These are phyloP conservation scores for Phocoena phocoena DNA, from an alignment of 2,113 vertebrate genomes.

Conservation along the genomic window DNA sequence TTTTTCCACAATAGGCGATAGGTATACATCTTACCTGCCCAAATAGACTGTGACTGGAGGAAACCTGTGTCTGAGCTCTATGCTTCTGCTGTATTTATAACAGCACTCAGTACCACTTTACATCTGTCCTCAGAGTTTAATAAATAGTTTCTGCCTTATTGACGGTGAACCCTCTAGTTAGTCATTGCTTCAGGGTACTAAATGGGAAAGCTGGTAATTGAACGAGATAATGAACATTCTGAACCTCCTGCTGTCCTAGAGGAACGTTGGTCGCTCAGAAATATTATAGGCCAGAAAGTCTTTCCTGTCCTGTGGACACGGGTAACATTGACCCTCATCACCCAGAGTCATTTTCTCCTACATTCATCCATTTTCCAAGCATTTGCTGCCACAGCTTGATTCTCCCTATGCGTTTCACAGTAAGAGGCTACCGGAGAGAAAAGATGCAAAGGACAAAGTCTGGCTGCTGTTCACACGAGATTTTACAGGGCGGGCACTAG, in stretches of 20 bases:
- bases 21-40: background rate
- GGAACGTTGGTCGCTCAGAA: constrained; percentile 30
- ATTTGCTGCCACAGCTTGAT: background rate
- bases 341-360: background rate
- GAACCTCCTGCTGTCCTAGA: background rate
- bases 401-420: background rate
- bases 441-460: background rate
- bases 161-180: background rate
- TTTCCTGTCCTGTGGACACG: background rate
- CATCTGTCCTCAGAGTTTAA: constrained; percentile 8
- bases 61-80: accelerated
- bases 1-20: background rate
- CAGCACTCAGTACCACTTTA: background rate
- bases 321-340: background rate
- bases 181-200: background rate
- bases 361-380: background rate
- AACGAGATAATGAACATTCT: constrained; percentile 39
- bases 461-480: accelerated
- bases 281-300: background rate
- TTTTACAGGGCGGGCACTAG: background rate
- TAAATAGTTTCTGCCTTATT: constrained; percentile 33
- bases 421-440: background rate
- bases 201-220: constrained; percentile 17
- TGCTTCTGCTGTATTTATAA: background rate
- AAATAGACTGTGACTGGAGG: background rate